phyloP scores from a whole-genome alignment of 2,888 invertebrate species.

The Nomada flava region DNA sequence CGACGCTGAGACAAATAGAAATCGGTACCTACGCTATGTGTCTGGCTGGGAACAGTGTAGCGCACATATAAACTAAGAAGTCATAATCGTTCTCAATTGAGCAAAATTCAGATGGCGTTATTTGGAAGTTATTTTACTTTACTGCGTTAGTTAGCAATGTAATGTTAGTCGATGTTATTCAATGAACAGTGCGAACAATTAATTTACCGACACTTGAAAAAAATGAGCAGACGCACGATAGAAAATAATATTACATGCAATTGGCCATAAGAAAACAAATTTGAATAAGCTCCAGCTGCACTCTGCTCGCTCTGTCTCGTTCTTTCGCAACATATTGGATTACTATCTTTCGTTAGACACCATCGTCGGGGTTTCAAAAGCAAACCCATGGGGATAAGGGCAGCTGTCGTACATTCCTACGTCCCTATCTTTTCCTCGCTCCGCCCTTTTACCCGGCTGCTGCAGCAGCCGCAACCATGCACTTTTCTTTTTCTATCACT shows the following conservation, averaged over 20 bases:
- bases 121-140: too few relatives aligned
- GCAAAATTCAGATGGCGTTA: too few relatives aligned
- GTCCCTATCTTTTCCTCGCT: constrained; percentile 63
- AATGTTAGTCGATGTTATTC: too few relatives aligned
- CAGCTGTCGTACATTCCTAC: constrained; percentile 79
- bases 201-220: not conserved
- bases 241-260: not conserved
- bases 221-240: not conserved
- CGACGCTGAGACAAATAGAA: not conserved
- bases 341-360: constrained; percentile 72
- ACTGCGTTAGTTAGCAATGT: too few relatives aligned
- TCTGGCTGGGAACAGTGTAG: not conserved
- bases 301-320: constrained; percentile 36
- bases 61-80: too few relatives aligned
- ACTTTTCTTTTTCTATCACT: constrained; percentile 35
- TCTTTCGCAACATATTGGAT: constrained; percentile 62
- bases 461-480: constrained; percentile 4
- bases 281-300: constrained; percentile 24
- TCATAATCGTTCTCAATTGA: not conserved
- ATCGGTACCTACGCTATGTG: not conserved
- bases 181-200: not conserved
- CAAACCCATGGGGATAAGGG: constrained; percentile 75
- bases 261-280: constrained; percentile 26
- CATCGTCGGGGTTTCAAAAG: constrained; percentile 73
- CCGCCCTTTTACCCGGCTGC: constrained; percentile 28